A percentile compares a stretch with the other conserved stretches of the same genome.
phyloP scores from a whole-genome alignment of 1,140 invertebrate genomes.

The Pachyrhynchus sulphureomaculatus region DNA sequence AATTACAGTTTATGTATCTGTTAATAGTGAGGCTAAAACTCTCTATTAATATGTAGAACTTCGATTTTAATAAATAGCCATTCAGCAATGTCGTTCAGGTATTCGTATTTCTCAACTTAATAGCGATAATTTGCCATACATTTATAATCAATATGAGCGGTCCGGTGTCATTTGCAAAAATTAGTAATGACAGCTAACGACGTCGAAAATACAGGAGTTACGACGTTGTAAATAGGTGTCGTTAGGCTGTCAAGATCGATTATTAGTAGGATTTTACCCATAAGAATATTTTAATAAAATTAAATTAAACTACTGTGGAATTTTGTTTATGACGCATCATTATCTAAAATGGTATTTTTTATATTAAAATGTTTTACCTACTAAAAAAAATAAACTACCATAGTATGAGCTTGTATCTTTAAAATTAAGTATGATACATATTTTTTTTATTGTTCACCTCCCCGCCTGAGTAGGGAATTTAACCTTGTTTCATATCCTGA shows the following conservation, averaged over 20 bases:
- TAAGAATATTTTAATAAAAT: conserved; percentile 18
- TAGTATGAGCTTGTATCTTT: too few species aligned
- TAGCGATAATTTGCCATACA: conserved; percentile 27
- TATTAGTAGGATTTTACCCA: background rate
- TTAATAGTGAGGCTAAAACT: too few species aligned
- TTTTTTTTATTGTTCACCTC: too few species aligned
- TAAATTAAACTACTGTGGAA: background rate
- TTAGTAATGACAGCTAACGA: conserved; percentile 23
- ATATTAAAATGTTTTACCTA: too few species aligned
- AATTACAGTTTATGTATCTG: too few species aligned
- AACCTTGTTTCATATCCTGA: too few species aligned
- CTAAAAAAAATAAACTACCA: too few species aligned
- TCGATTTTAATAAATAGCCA: conserved; percentile 23
- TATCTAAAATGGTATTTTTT: too few species aligned
- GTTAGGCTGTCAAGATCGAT: conserved; percentile 13
- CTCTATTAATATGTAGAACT: conserved; percentile 12
- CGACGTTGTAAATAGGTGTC: conserved; percentile 18
- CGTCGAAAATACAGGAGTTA: conserved; percentile 12
- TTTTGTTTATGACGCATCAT: too few species aligned
- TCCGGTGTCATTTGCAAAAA: conserved; percentile 27
- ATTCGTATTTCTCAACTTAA: conserved; percentile 2
- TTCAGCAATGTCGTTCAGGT: conserved; percentile 18
- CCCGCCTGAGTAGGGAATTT: too few species aligned
- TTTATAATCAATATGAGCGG: conserved; percentile 14
- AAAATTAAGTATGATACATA: too few species aligned